Evolutionary conservation across 2,113 vertebrate genomes (phyloP).

Genomic region (Leucosticte australis): DNA sequence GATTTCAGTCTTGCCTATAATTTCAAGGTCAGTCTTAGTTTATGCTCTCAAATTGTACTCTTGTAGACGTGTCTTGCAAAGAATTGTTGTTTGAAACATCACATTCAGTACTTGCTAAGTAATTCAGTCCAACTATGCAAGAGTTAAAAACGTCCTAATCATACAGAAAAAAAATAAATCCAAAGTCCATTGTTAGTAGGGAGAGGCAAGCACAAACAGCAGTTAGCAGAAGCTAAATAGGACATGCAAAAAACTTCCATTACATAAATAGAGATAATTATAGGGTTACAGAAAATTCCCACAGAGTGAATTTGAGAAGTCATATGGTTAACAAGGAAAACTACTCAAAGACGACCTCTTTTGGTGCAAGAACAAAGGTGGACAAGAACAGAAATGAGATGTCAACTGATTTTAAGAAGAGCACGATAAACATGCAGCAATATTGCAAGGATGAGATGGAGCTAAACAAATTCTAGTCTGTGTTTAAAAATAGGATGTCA

Average conservation of each 20-base stretch:
- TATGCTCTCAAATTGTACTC: background rate
- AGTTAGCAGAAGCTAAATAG: constrained; percentile 63
- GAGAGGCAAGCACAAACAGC: constrained; percentile 50
- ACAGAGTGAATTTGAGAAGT: constrained; percentile 36
- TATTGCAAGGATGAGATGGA: background rate
- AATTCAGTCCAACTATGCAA: background rate
- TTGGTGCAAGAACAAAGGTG: background rate
- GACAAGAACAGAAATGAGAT: background rate
- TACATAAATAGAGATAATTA: constrained; percentile 65
- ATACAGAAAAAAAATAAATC: constrained; percentile 13
- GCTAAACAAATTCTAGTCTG: background rate
- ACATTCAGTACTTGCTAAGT: background rate
- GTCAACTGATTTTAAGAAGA: background rate
- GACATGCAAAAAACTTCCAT: constrained; percentile 61
- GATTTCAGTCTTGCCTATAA: background rate
- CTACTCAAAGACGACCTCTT: background rate
- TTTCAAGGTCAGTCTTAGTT: background rate
- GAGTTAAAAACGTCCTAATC: constrained; percentile 49
- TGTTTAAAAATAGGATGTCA: background rate
- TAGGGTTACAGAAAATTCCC: constrained; percentile 55
- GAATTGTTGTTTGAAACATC: background rate
- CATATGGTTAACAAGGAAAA: background rate
- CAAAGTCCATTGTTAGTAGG: constrained; percentile 53
- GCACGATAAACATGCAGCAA: background rate
- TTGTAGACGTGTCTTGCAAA: background rate